These are phyloP conservation scores for Acanthopagrus latus DNA, from an alignment of 2,797 vertebrate genomes.

Conservation along the genomic window DNA sequence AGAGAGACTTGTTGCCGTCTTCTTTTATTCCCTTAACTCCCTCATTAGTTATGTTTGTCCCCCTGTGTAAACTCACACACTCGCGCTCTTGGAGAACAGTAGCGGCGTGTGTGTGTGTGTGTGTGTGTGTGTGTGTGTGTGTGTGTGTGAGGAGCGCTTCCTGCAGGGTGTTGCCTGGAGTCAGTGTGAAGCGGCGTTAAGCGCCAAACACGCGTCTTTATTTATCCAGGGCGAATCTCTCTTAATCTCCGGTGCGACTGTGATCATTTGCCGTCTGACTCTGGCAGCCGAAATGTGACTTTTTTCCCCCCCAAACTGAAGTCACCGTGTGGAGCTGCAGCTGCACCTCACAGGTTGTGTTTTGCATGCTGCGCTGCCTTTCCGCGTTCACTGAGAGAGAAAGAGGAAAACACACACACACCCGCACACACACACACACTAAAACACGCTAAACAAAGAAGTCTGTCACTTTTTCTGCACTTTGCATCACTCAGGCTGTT, in stretches of 20 bases:
- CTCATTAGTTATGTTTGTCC: no score
- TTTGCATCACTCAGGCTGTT: not conserved
- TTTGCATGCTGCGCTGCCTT: slow-evolving; percentile 8
- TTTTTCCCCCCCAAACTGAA: not conserved
- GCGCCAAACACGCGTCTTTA: slow-evolving; percentile 56
- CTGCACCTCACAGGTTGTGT: not conserved
- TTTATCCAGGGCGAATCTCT: not conserved
- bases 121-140: no score
- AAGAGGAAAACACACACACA: not conserved
- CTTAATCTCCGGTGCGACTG: no score
- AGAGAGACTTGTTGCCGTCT: no score
- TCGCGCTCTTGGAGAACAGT: no score
- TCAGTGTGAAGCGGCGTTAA: slow-evolving; percentile 21
- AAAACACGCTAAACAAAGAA: slow-evolving; percentile 49
- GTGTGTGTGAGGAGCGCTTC: slow-evolving; percentile 26
- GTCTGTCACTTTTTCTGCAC: not conserved
- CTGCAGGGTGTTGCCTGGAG: slow-evolving; percentile 63
- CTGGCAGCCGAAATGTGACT: not conserved
- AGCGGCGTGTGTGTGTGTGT: no score
- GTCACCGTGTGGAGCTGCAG: slow-evolving; percentile 24
- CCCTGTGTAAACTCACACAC: no score
- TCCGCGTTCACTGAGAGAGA: slow-evolving; percentile 14
- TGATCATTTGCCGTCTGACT: not conserved
- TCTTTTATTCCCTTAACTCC: no score
- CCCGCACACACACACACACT: no score